Evolutionary conservation across 2,888 invertebrate species (phyloP), one percentile per base, ranked within the genome.

Genomic region (Exephanes ischioxanthus): DNA sequence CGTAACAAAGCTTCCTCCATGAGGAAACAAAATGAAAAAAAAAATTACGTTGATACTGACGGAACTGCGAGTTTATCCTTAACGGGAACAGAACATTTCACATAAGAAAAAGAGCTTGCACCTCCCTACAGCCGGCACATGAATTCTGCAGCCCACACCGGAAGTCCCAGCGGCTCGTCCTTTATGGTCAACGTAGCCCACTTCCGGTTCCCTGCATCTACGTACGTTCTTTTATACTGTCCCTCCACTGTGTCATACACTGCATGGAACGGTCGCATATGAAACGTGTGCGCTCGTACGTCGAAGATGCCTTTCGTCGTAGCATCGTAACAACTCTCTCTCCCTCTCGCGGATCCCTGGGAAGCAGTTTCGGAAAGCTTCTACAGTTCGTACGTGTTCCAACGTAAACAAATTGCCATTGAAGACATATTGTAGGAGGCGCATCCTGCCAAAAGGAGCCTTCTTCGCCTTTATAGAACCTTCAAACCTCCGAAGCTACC

Each of bases 371-470:
- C 70, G 75, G 41, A 85, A 79, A 81, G 84, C 75, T 61, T 76
- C 71, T 33, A 41, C 26, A 41, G 33, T 58, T 45, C 82, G 73
- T 83, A 73, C 72, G 19, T 80, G 80, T 83, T 61, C 53, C 67
- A 22, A 67, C 63, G 80, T 51, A 83, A 84, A 86, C 84, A 81
- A 87, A 87, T 87, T 85, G 81, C 84, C 63, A 80, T 87, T 72
- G 87, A 84, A 83, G 79, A 81, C 83, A 79, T 67, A 75, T 81
- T 55, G 75, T 61, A 4, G 53, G 33, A 45, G 53, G 41, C n/a
- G 61, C 53, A 45, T 41, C 48, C 66, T n/a, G 63, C 70, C 51
- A 66, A 68, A 70, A 68, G 63, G 63, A 83, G 80, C 70, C 33
- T 30, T 30, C 48, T 83, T 77, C 41, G 53, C 77, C 63, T 55